A percentile compares a stretch with the other conserved stretches of the same genome.
These are phyloP conservation scores for Azorinus chamasolen DNA, from an alignment of 2,888 invertebrate genomes.

Conservation along the genomic window DNA sequence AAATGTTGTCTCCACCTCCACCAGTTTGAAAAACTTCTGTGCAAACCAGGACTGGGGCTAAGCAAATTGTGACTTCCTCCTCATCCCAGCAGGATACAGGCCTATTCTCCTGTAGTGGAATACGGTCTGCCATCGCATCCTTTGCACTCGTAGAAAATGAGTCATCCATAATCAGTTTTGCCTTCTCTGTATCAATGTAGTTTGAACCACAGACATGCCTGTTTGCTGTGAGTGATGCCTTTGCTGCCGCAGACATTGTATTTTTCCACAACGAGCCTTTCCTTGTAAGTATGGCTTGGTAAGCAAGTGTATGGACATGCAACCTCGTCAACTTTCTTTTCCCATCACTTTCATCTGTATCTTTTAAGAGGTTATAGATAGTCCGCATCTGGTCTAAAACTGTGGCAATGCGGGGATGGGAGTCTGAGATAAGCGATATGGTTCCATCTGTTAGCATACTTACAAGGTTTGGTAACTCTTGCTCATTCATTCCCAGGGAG, in stretches of 20 bases:
- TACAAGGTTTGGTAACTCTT: conserved; percentile 93
- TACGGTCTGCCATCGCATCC: conserved; percentile 87
- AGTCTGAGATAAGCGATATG: conserved; percentile 92
- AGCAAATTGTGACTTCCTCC: conserved; percentile 90
- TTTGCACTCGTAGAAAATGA: conserved; percentile 92
- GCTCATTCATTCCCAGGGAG: conserved; percentile 96
- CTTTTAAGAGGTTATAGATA: conserved; percentile 87
- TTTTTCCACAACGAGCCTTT: conserved; percentile 91
- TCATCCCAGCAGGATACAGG: conserved; percentile 95
- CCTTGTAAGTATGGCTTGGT: conserved; percentile 92
- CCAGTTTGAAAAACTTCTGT: conserved; percentile 93
- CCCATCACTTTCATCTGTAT: conserved; percentile 81
- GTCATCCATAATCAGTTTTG: conserved; percentile 92
- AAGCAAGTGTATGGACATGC: conserved; percentile 95
- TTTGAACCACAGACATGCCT: conserved; percentile 93
- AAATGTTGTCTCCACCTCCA: conserved; percentile 95
- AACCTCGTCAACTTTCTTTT: conserved; percentile 90
- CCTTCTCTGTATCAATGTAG: conserved; percentile 88
- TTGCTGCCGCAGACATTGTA: conserved; percentile 92
- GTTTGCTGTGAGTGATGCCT: conserved; percentile 93
- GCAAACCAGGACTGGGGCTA: conserved; percentile 94
- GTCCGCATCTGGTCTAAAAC: conserved; percentile 94
- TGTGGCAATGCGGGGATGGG: conserved; percentile 92
- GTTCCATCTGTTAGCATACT: conserved; percentile 91
- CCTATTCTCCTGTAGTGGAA: conserved; percentile 90